These are phyloP conservation scores for Diploscapter pachys DNA, from an alignment of 1,140 invertebrate genomes.

Conservation along the genomic window DNA sequence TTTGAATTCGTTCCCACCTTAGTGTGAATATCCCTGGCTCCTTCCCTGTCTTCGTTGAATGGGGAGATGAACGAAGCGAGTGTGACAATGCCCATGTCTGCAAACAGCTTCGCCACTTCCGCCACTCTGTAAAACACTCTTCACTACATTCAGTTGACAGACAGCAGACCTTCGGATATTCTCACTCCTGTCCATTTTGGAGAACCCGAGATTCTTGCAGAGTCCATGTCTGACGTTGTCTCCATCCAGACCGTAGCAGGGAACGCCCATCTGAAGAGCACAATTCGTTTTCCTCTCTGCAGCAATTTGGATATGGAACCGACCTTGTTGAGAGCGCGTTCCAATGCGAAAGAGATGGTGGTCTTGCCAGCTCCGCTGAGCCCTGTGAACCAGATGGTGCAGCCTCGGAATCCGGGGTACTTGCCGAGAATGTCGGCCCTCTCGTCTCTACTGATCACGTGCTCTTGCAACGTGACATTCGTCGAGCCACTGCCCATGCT, in stretches of 20 bases:
- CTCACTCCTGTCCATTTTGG: constrained; percentile 86
- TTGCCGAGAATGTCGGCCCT: constrained; percentile 83
- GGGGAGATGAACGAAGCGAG: constrained; percentile 97
- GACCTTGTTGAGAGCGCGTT: constrained; percentile 62
- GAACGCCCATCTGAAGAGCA: constrained; percentile 74
- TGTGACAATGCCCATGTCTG: constrained; percentile 89
- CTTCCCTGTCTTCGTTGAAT: constrained; percentile 82
- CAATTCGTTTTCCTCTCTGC: too few relatives aligned
- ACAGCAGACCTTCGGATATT: constrained; percentile 71
- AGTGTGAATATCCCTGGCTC: constrained; percentile 81
- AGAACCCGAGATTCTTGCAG: constrained; percentile 85
- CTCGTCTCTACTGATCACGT: constrained; percentile 87
- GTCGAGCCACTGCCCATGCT: constrained; percentile 31
- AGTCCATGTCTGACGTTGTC: constrained; percentile 93
- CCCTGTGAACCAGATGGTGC: constrained; percentile 97
- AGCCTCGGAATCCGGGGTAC: constrained; percentile 87
- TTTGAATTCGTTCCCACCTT: constrained; percentile 66
- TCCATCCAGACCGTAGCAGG: constrained; percentile 90
- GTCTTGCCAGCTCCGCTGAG: constrained; percentile 92
- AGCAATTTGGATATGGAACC: not conserved
- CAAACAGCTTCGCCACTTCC: constrained; percentile 94
- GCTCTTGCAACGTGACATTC: constrained; percentile 70
- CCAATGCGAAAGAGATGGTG: constrained; percentile 91
- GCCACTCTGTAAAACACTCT: constrained; percentile 67
- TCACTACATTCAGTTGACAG: too few relatives aligned